Conservation (phyloP, 2,888 invertebrate genomes). For the Perithous albicinctus region DNA sequence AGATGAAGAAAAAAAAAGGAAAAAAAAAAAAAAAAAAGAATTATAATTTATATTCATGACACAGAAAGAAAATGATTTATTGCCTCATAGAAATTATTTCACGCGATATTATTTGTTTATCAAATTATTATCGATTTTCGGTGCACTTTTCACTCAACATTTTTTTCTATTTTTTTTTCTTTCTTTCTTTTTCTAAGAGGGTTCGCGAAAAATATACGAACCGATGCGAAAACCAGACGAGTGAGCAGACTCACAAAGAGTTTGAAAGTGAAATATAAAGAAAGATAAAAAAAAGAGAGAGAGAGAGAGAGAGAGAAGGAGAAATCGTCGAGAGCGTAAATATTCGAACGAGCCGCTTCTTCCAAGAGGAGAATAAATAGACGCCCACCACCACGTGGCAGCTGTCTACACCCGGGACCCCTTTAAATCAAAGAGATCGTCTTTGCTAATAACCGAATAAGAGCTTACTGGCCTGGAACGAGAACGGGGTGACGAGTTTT, state of each 20-base stretch:
- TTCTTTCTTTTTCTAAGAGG: background rate
- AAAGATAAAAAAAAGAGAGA: slow-evolving; percentile 30
- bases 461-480: slow-evolving; percentile 64
- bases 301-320: slow-evolving; percentile 18
- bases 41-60: slow-evolving; percentile 47
- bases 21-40: slow-evolving; percentile 21
- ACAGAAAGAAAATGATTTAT: slow-evolving; percentile 48
- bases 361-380: slow-evolving; percentile 79
- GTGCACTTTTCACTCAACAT: background rate
- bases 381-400: slow-evolving; percentile 75
- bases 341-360: slow-evolving; percentile 72
- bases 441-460: slow-evolving; percentile 73
- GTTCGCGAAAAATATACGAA: slow-evolving; percentile 2
- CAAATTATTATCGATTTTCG: slow-evolving; percentile 32
- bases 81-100: slow-evolving; percentile 37
- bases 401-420: slow-evolving; percentile 75
- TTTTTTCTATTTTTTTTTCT: slow-evolving; percentile 2
- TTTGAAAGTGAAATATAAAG: slow-evolving; percentile 62
- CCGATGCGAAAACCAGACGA: slow-evolving; percentile 44
- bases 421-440: slow-evolving; percentile 76
- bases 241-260: slow-evolving; percentile 57
- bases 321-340: slow-evolving; percentile 67
- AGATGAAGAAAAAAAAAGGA: slow-evolving; percentile 25
- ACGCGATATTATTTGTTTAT: slow-evolving; percentile 22
- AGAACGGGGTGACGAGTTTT: slow-evolving; percentile 48